Evolutionary conservation across 2,888 invertebrate species (phyloP), one percentile per base, ranked within the genome.

Genomic region (Tenthredo livida): DNA sequence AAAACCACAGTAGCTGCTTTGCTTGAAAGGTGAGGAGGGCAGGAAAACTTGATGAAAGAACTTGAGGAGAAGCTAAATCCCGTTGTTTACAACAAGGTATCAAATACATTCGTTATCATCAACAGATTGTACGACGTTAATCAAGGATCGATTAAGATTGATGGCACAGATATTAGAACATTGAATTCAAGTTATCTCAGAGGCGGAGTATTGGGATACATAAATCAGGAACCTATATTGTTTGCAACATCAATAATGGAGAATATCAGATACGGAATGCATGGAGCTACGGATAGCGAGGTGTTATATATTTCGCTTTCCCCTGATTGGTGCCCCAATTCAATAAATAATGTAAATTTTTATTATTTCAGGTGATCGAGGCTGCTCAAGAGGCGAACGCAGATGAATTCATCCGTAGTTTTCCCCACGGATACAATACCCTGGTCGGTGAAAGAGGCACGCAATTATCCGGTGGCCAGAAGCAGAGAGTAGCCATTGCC

Each of bases 401-500:
- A 0, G 96, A 99, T 92, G 96, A 96, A n/a, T 99, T 99, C 92
- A 97, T 99, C 72, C 92, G 90, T 0, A 94, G 94, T 50, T 98
- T 99, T 92, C 98, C 98, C 0, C 94, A 95, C 0, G 97, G 97
- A 0, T 99, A 99, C 92, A 93, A 96, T 84, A 99, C 98, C 0
- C 91, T 96, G 88, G 97, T 98, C 0, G 99, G 99, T 0, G 99
- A 99, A 94, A 94, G 98, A 85, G 98, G 98, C 0, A 96, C 96
- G 84, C 96, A 98, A n/a, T 95, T 99, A 58, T 98, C 98, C 75
- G 99, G 99, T 0, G 99, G 99, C 0, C 99, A 99, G 93, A 97
- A 98, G 88, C 99, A 99, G 92, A 94, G 99, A 88, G 97, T 99
- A 86, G 99, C 99, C 0, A 99, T 99, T 87, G 99, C 99, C 0